phyloP scores from a whole-genome alignment of 2,888 invertebrate genomes.

The Diaphora mendica region DNA sequence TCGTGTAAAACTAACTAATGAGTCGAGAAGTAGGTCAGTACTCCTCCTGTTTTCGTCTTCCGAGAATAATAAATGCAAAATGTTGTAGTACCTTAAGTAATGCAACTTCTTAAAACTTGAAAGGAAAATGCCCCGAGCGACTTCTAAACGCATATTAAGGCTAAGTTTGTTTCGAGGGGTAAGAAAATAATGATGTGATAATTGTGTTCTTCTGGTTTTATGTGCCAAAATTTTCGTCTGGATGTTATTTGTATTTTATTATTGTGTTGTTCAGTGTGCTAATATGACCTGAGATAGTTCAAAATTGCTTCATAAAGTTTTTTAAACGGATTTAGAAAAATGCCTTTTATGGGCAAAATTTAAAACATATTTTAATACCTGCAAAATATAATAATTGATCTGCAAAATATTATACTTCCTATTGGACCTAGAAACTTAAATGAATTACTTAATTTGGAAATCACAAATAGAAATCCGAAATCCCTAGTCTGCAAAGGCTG shows the following conservation, averaged over 20 bases:
- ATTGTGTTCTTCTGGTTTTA: constrained; percentile 8
- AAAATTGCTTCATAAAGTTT: not conserved
- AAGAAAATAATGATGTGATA: constrained; percentile 4
- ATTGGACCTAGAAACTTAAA: too few relatives aligned
- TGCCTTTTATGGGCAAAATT: too few relatives aligned
- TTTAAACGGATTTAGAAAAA: not conserved
- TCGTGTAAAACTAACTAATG: constrained; percentile 20
- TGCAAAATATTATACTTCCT: too few relatives aligned
- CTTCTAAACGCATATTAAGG: constrained; percentile 21
- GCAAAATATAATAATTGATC: too few relatives aligned
- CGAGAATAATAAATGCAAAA: constrained; percentile 31
- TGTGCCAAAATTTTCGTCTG: not conserved
- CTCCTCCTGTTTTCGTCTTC: constrained; percentile 26
- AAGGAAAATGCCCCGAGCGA: constrained; percentile 23
- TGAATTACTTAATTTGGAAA: too few relatives aligned
- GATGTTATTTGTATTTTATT: not conserved
- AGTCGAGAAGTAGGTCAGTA: constrained; percentile 41
- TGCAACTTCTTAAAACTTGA: constrained; percentile 43
- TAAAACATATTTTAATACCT: too few relatives aligned
- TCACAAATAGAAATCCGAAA: too few relatives aligned
- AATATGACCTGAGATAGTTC: not conserved
- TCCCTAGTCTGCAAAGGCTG: too few relatives aligned
- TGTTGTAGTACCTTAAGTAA: constrained; percentile 32
- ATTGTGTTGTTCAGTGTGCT: not conserved
- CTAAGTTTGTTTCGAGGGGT: constrained; percentile 15